Evolutionary conservation across 2,797 vertebrate genomes (phyloP), one percentile per base, ranked within the genome.

Genomic region (Huso huso): DNA sequence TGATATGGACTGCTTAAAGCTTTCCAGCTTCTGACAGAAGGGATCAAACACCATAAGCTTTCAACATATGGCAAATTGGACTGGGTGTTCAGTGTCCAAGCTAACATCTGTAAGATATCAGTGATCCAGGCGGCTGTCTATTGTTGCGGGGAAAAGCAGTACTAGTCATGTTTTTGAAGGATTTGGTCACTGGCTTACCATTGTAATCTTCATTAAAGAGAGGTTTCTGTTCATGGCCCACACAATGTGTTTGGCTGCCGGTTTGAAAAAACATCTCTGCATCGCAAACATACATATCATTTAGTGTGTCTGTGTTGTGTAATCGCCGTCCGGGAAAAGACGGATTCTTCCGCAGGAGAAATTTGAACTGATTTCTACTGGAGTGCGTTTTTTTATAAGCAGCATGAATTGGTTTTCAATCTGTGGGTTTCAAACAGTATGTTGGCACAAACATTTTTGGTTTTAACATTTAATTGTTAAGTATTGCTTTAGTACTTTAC

Each of bases 61-160:
- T 67, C 12, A 65, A 58, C 61, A 49, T 37, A 37, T 37, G 5
- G 3, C 63, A 48, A 63, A 61, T 58, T 58, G 12, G n/a, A 58
- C 1, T 58, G 61, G 61, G 48, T 9, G 4, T 62, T 37, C 48
- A 62, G 11, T 37, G 61, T 66, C 64, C 64, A 63, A 63, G 69
- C 60, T 64, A 69, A 70, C 69, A 71, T 75, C 67, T 73, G 65
- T 67, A 64, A 53, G 61, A 67, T 60, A 67, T 72, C 73, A 66
- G 66, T 37, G 60, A 49, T 51, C 62, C 63, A 71, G 51, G 67
- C 62, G 67, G 71, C 51, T 18, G 55, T 51, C 53, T 49, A 67
- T 73, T 71, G 67, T 65, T 23, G 10, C 0, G 37, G 61, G 61
- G 18, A 10, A 62, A 62, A 37, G 13, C 15, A 7, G 23, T 0